Base-by-base conservation (phyloP, 1,140 invertebrate species). In the Fopius arisanus region DNA sequence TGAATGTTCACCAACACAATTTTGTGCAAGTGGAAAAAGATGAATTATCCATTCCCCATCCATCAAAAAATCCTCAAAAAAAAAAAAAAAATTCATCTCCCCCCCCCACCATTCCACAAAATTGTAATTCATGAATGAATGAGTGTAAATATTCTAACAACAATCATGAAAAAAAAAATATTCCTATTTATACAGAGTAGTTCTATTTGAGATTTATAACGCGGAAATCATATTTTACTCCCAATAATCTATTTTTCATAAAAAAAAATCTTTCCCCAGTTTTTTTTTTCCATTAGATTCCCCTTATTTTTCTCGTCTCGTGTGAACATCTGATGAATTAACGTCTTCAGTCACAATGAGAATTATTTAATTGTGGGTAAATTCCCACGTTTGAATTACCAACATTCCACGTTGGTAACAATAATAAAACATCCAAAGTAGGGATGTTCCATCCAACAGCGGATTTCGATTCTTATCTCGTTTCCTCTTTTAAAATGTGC, bases 301-400 rank as follows among this genome's bases (percentile, higher is more conserved):
- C n/a, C 14, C 16, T 48, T 63, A 82, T 79, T 80, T 79, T 76
- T 83, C 82, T 85, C 84, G 82, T 80, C 80, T 65, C 62, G 81
- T 84, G 82, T 81, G 82, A 85, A 86, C 82, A 84, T 86, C 84
- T 37, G 28, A 86, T 85, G 78, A 80, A 83, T 83, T 80, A 81
- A 80, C 77, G 79, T 85, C 33, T 59, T 73, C 59, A 78, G 78
- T 82, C 63, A 79, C 81, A 81, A 81, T 81, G 75, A 77, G 72
- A 77, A 81, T 81, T 79, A n/a, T 73, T 87, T 88, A 88, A 88
- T 87, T 86, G 87, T 88, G 87, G 83, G 86, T 88, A 88, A 88
- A 86, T 88, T 88, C 86, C 85, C 87, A 88, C 79, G 78, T 59
- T 59, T 59, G 80, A 77, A 77, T 78, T 78, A 78, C 75, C 78